Base-by-base conservation (phyloP, 1,140 invertebrate species). In the Armadillidium nasatum region DNA sequence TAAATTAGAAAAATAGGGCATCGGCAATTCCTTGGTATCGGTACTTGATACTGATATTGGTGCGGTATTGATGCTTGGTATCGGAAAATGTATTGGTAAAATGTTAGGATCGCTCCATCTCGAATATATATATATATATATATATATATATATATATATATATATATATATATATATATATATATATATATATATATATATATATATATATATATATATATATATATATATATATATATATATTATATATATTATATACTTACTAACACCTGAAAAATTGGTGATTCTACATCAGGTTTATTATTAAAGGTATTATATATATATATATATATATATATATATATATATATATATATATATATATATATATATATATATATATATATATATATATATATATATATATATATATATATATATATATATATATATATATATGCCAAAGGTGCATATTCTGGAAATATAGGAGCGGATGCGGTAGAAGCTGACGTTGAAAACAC, bases 321-420 rank as follows among this genome's bases (percentile, higher is more conserved):
- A 60, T 60, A 60, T 60, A 60, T 60, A 60, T 60, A 60, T 60
- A 60, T 60, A 60, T 60, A 60, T 60, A 21, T 60, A 60, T 60
- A 60, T 60, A 60, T 60, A 60, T 60, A 60, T 60, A 60, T 60
- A 60, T 60, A 60, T 60, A 60, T 60, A 60, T 60, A 60, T 60
- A 60, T 60, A 21, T 60, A 60, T 60, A 60, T 60, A 60, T 60
- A 60, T 60, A 60, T 60, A 60, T 21, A 60, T 60, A 60, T 21
- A 60, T 60, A 60, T 60, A 60, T 60, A 60, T 60, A 60, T 60
- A 60, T 60, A 60, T 60, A 60, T 60, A 60, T 60, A 60, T 60
- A 60, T 60, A 60, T 60, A 60, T 60, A 60, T 60, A n/a, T 60
- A 60, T 60, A 60, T 60, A 60, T 60, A 60, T 60, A 60, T 60